These are phyloP conservation scores for Microcaecilia unicolor DNA, from an alignment of 2,797 vertebrate genomes.

Conservation along the genomic window DNA sequence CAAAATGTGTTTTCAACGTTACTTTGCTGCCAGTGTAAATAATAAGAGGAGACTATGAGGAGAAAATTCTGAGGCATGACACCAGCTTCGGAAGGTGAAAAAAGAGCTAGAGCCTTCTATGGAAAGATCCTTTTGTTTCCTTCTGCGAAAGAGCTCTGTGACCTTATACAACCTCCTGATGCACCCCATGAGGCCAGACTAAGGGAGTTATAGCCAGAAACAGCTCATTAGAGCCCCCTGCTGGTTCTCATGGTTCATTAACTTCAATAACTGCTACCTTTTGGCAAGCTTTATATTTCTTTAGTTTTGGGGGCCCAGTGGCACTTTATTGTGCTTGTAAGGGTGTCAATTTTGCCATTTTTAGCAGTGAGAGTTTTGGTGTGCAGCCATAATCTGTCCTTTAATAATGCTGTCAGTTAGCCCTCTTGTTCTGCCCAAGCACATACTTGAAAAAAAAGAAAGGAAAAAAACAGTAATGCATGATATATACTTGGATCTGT, in stretches of 20 bases:
- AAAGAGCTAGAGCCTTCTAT: too few relatives aligned
- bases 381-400: slow-evolving; percentile 11
- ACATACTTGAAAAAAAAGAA: too few relatives aligned
- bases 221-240: slow-evolving; percentile 60
- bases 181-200: slow-evolving; percentile 44
- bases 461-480: slow-evolving; percentile 40
- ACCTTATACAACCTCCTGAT: slow-evolving; percentile 74
- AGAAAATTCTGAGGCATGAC: slow-evolving; percentile 20
- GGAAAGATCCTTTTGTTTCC: slow-evolving; percentile 44
- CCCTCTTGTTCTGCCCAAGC: too few relatives aligned
- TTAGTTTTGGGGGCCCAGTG: too few relatives aligned
- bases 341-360: slow-evolving; percentile 30
- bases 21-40: slow-evolving; percentile 22
- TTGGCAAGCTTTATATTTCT: not conserved
- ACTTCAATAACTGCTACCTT: not conserved
- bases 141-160: slow-evolving; percentile 67
- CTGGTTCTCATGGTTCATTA: slow-evolving; percentile 36
- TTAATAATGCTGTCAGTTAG: slow-evolving; percentile 32
- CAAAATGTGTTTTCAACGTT: slow-evolving; percentile 16
- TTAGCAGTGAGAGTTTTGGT: slow-evolving; percentile 20
- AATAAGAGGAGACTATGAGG: slow-evolving; percentile 20
- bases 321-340: slow-evolving; percentile 7
- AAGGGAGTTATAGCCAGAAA: slow-evolving; percentile 19
- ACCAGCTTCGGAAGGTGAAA: slow-evolving; percentile 8
- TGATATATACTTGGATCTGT: slow-evolving; percentile 28